Evolutionary conservation across 1,140 invertebrate genomes (phyloP), one percentile per base, ranked within the genome.

Genomic region (Drosophila arizonae): DNA sequence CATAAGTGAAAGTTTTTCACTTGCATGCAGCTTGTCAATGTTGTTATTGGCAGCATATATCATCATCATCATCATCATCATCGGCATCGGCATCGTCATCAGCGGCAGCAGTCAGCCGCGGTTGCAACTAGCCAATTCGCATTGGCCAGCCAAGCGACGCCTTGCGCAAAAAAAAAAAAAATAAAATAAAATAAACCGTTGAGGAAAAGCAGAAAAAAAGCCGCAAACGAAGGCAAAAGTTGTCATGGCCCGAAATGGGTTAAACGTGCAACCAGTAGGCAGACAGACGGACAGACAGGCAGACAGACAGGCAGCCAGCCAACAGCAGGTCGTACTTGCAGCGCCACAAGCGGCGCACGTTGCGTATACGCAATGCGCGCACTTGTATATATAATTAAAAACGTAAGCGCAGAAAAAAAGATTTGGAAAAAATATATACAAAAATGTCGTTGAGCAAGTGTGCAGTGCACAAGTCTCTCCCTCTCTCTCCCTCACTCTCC

Each of bases 1-100:
- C 15, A 48, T 50, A 87, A 87, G 82, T 87, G 82, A 87, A 87
- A 87, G 82, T 87, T 87, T 86, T 79, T 87, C 82, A 87, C 81
- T 86, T 86, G 81, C 79, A 77, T 71, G 68, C 51, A 52, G 74
- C 60, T 33, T 66, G 55, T 50, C 72, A 61, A 57, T 63, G 26
- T 60, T 71, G 46, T 69, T 69, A 65, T 66, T 64, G 77, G 62
- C 60, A 66, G 55, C 81, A 81, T 72, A 77, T 64, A 86, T 81
- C 81, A 86, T 79, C 65, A 50, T 54, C 69, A 80, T 67, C 72
- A 72, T 52, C 30, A 48, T 28, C 43, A 39, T 5, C 57, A 48
- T 2, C 26, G 21, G 55, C 70, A 61, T 66, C 64, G 71, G 77
- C 72, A 72, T 51, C 30, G 26, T 28, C 43, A 39, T 10, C 57